Percentiles rank a stretch among this genome's conserved stretches.
phyloP scores from a whole-genome alignment of 2,113 vertebrate genomes.

The Melanocharis versteri region DNA sequence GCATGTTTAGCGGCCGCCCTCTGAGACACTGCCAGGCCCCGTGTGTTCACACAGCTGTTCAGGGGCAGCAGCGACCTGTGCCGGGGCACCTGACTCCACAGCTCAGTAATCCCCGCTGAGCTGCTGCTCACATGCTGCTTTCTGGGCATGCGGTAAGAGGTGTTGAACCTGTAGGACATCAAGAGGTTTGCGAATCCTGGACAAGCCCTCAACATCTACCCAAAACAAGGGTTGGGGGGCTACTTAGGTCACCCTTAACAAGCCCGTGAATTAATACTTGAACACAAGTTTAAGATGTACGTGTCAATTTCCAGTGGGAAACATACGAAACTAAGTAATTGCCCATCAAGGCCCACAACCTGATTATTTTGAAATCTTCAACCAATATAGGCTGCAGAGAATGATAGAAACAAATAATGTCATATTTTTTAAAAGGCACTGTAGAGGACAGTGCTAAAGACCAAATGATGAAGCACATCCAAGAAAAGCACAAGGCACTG shows the following conservation, averaged over 20 bases:
- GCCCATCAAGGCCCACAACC: neutral
- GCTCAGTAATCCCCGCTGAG: neutral
- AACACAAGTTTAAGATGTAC: neutral
- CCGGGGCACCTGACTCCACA: neutral
- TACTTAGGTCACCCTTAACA: neutral
- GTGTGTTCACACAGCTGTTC: rapidly evolving
- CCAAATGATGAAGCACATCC: neutral
- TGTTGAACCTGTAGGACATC: neutral
- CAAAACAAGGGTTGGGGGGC: neutral
- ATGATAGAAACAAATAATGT: neutral
- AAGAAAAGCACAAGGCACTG: neutral
- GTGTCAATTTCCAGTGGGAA: neutral
- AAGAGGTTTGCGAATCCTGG: neutral
- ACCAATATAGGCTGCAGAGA: neutral
- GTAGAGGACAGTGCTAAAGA: neutral
- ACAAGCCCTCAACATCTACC: neutral
- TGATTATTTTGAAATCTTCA: neutral
- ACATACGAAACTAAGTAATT: neutral
- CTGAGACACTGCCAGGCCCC: rapidly evolving
- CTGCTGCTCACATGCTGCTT: neutral
- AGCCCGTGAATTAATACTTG: neutral
- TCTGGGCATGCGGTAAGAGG: rapidly evolving
- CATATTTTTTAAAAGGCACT: neutral
- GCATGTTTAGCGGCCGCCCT: rapidly evolving
- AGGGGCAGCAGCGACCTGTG: neutral